Evolutionary conservation across 2,113 vertebrate species (phyloP).

Genomic region (Cyprinodon tularosa): DNA sequence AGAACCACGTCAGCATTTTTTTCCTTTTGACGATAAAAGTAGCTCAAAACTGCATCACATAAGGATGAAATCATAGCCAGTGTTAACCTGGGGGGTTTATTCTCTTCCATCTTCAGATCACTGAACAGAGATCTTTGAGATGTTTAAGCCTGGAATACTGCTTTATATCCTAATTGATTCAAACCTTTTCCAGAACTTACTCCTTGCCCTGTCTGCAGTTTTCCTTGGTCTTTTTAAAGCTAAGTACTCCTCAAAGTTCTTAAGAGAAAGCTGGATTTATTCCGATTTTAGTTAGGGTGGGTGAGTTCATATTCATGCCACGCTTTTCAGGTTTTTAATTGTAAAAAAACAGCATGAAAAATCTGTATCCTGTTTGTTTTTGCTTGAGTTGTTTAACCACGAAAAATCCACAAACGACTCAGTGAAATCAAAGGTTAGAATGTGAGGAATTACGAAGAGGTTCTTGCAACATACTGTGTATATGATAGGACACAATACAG

Average conservation of each 20-base stretch:
- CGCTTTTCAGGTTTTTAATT: neutral
- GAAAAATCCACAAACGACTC: too few relatives aligned
- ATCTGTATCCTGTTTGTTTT: neutral
- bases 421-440: neutral
- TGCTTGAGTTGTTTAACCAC: neutral
- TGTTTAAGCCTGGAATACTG: neutral
- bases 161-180: neutral
- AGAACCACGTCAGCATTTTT: too few relatives aligned
- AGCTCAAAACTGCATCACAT: too few relatives aligned
- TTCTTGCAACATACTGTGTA: neutral
- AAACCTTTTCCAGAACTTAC: neutral
- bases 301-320: neutral
- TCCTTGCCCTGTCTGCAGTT: neutral
- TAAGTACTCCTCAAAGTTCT: neutral
- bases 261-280: neutral
- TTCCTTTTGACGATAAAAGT: too few relatives aligned
- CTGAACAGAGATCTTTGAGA: neutral
- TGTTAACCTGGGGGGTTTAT: too few relatives aligned
- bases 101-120: neutral
- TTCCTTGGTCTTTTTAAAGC: neutral
- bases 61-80: too few relatives aligned
- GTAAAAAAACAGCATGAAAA: neutral
- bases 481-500: neutral
- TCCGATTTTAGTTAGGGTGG: neutral
- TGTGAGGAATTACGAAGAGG: neutral